phyloP scores from a whole-genome alignment of 2,888 invertebrate species.

The Stenodema calcarata region DNA sequence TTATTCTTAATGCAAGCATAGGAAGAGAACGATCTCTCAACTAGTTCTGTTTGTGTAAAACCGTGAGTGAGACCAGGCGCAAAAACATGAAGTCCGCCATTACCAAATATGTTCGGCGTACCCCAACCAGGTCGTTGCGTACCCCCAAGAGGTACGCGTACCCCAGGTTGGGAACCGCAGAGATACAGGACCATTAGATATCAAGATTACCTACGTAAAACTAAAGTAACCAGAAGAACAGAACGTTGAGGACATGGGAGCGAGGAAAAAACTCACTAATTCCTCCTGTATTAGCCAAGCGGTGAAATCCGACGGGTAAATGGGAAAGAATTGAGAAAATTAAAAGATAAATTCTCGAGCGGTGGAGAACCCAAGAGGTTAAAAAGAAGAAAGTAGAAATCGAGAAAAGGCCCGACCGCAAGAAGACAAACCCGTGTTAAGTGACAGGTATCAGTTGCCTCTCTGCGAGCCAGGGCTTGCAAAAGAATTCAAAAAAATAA shows the following conservation, averaged over 20 bases:
- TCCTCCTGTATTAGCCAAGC: background rate
- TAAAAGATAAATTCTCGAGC: background rate
- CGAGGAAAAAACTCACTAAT: background rate
- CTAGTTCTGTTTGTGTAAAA: too few relatives aligned
- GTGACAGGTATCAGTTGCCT: slow-evolving; percentile 36
- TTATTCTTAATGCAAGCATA: too few relatives aligned
- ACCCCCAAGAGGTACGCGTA: too few relatives aligned
- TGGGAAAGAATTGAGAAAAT: background rate
- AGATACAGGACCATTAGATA: background rate
- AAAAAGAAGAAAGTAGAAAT: background rate
- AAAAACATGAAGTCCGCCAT: too few relatives aligned
- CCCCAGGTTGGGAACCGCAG: too few relatives aligned
- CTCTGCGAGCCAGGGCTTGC: background rate
- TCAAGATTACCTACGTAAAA: background rate
- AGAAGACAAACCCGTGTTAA: slow-evolving; percentile 32
- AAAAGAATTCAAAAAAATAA: background rate
- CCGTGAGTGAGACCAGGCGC: too few relatives aligned
- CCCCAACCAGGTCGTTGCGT: too few relatives aligned
- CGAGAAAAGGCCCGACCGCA: slow-evolving; percentile 10
- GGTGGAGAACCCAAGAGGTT: background rate
- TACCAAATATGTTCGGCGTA: too few relatives aligned
- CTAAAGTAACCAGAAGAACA: background rate
- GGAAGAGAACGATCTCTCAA: too few relatives aligned
- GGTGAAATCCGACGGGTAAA: background rate
- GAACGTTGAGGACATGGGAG: background rate